These are phyloP conservation scores for Drosophila subsilvestris DNA, from an alignment of 2,888 invertebrate genomes.

Conservation along the genomic window DNA sequence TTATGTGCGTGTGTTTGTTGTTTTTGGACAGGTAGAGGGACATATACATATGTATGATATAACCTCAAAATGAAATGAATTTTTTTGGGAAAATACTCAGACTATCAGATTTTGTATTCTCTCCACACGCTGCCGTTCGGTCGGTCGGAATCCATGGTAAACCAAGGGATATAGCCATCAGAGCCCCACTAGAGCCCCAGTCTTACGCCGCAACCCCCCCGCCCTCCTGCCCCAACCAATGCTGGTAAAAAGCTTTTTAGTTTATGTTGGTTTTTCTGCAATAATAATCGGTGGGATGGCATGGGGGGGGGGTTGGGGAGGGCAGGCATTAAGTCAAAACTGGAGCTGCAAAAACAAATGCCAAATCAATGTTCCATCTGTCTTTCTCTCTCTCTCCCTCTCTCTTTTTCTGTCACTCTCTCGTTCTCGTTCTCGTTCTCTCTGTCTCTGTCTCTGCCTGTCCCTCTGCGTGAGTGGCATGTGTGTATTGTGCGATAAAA, in stretches of 20 bases:
- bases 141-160: constrained; percentile 1
- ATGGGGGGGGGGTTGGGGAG: too few species aligned
- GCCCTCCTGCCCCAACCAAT: neutral
- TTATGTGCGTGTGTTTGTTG: constrained; percentile 11
- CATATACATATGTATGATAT: constrained; percentile 9
- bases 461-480: constrained; percentile 42
- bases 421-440: constrained; percentile 21
- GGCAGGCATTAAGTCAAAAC: constrained; percentile 61
- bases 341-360: constrained; percentile 55
- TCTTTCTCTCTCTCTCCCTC: constrained; percentile 8
- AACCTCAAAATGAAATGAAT: constrained; percentile 27
- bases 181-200: constrained; percentile 8
- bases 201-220: neutral
- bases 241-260: constrained; percentile 30
- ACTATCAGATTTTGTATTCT: constrained; percentile 24
- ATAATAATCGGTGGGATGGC: constrained; percentile 40
- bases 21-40: constrained; percentile 9
- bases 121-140: neutral
- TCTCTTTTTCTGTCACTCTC: constrained; percentile 22
- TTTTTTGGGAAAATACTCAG: neutral
- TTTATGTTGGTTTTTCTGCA: constrained; percentile 48
- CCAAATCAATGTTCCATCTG: constrained; percentile 62
- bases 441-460: constrained; percentile 20
- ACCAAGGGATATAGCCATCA: constrained; percentile 6
- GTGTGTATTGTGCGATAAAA: constrained; percentile 63